Evolutionary conservation across 2,113 vertebrate genomes (phyloP), one percentile per base, ranked within the genome.

Genomic region (Anolis carolinensis): DNA sequence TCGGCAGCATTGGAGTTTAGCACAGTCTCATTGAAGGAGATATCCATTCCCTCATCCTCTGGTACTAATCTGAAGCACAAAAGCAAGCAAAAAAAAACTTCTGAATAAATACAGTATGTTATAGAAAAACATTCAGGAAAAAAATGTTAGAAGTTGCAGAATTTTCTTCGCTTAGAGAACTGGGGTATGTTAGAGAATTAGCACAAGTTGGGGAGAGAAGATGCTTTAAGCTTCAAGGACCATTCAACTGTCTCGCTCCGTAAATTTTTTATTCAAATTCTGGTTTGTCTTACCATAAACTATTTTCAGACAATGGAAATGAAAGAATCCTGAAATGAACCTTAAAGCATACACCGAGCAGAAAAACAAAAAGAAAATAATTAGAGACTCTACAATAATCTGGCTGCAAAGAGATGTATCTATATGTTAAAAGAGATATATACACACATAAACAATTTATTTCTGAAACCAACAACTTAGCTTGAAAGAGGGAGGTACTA

Each of bases 11-110:
- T 92, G 10, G 95, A 91, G 87, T 89, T 96, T 85, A 93, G 50
- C 87, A 95, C 92, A 89, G 82, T 95, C 79, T 97, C 96, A 87
- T 96, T 94, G 91, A 95, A 95, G 71, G 94, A 80, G 93, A 95
- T 92, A 87, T 98, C 97, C 97, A 98, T 98, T 88, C 97, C 95
- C 89, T 95, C 95, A 97, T 97, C 92, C 92, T 97, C 95, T 92
- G 94, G 87, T 85, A 89, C 82, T 86, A 95, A 96, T 95, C 98
- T 98, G 75, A 88, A 93, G 87, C 86, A 79, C 32, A 27, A 86
- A 25, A 73, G 73, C 89, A 76, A 70, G 27, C 10, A 52, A 20
- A 63, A 34, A 36, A 55, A 4, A 62, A 34, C 16, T 21, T 6
- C 75, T 36, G 20, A 77, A 63, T 13, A 59, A 55, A 55, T n/a